Conservation (phyloP, 1,140 invertebrate species). For the Temnothorax longispinosus region DNA sequence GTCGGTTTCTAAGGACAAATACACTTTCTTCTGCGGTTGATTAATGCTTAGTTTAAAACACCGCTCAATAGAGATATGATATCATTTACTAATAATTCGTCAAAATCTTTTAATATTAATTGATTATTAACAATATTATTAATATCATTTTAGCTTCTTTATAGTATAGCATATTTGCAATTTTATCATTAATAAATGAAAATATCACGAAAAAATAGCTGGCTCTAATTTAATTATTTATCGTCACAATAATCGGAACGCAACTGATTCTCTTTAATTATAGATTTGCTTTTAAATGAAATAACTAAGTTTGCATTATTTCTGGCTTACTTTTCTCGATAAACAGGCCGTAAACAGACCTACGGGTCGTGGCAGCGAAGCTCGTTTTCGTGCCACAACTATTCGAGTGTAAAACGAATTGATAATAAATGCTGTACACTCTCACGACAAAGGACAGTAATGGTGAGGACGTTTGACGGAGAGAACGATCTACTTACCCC, state of each 20-base stretch:
- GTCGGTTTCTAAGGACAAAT: neutral
- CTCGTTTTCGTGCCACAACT: neutral
- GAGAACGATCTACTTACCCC: slow-evolving; percentile 52
- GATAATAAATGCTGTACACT: slow-evolving; percentile 38
- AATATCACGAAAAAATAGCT: neutral
- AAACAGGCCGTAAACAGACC: slow-evolving; percentile 25
- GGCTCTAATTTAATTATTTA: neutral
- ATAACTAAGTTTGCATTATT: neutral
- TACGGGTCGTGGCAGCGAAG: neutral
- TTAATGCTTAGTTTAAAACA: neutral
- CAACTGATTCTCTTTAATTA: neutral
- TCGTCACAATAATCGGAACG: neutral
- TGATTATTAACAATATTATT: neutral
- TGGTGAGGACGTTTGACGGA: neutral
- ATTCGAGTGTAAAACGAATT: slow-evolving; percentile 69
- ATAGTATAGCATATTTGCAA: neutral
- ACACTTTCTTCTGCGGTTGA: neutral
- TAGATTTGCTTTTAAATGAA: neutral
- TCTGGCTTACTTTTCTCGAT: slow-evolving; percentile 14
- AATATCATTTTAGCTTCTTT: neutral
- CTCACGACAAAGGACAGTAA: slow-evolving; percentile 10
- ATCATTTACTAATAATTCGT: neutral
- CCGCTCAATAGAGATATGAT: neutral
- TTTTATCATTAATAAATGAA: neutral
- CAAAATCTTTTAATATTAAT: slow-evolving; percentile 12